Evolutionary conservation across 1,140 invertebrate species (phyloP), one percentile per base, ranked within the genome.

Genomic region (Euborellia annulipes): DNA sequence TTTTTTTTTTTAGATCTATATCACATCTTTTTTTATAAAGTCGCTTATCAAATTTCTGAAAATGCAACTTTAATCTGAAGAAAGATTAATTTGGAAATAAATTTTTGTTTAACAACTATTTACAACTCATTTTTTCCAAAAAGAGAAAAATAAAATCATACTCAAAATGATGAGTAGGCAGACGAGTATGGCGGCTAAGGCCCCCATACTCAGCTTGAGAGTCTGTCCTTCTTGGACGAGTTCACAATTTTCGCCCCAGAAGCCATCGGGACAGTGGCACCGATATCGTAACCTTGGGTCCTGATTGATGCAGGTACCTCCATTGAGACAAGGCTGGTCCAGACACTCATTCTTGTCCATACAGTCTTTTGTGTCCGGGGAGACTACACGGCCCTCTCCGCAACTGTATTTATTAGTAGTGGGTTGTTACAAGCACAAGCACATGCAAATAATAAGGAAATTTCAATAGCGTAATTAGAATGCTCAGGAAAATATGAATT

Each of bases 331-430:
- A 48, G 90, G 90, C 61, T 84, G 75, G 61, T 90, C 85, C 55
- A 89, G 73, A 62, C 90, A 94, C 60, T 94, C 90, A 65, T 94
- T 87, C 62, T 88, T 87, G 68, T 94, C 90, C 65, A 80, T 82
- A 63, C 90, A 94, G 55, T 84, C 79, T 66, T 90, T 88, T 50
- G 79, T 81, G 67, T 92, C 87, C 39, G 79, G 72, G 21, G 87
- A 86, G 58, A 87, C 78, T 55, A 89, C 73, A 57, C 83, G 80
- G 61, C 88, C 88, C 67, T 90, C 85, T 48, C 86, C 86, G 68
- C 89, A 93, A 65, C 88, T 93, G 60, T 23, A 41, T 50, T 27
- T 6, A n/a, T n/a, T 11, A 11, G 23, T 27, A 27, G 23, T 27
- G 4, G 23, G 23, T 27, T n/a, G n/a, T n/a, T 4, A 27, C 4